These are phyloP conservation scores for Orthonevra nobilis DNA, from an alignment of 2,888 invertebrate species.

Conservation along the genomic window DNA sequence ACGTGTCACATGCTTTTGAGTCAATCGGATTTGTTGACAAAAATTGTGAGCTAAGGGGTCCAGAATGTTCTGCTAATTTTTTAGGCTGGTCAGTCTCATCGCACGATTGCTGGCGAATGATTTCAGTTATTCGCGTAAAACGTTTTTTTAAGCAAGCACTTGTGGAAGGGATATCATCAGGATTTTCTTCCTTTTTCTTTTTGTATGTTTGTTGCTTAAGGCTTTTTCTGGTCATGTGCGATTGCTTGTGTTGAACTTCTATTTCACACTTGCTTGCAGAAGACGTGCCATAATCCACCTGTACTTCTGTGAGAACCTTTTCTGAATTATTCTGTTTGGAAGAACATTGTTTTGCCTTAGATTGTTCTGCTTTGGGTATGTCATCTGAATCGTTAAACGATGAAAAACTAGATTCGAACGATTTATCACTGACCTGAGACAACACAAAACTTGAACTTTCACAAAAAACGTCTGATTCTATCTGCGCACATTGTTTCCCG, in stretches of 20 bases:
- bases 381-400: slow-evolving; percentile 6
- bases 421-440: no score
- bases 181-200: not conserved
- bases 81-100: no score
- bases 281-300: no score
- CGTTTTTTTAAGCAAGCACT: slow-evolving; percentile 9
- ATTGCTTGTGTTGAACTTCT: not conserved
- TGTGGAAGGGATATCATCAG: not conserved
- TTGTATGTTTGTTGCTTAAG: not conserved
- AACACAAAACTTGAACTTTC: no score
- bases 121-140: slow-evolving; percentile 58
- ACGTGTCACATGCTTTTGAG: no score
- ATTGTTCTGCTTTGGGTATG: not conserved
- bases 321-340: no score
- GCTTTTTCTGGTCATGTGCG: not conserved
- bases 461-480: no score
- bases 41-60: no score
- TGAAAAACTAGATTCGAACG: no score
- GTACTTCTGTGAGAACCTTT: no score
- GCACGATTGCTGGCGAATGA: slow-evolving; percentile 30
- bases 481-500: no score
- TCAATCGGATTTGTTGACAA: slow-evolving; percentile 2
- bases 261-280: not conserved
- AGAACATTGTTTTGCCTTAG: not conserved
- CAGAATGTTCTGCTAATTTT: no score